Evolutionary conservation across 2,888 invertebrate species (phyloP).

Genomic region (Pegoplata infirma): DNA sequence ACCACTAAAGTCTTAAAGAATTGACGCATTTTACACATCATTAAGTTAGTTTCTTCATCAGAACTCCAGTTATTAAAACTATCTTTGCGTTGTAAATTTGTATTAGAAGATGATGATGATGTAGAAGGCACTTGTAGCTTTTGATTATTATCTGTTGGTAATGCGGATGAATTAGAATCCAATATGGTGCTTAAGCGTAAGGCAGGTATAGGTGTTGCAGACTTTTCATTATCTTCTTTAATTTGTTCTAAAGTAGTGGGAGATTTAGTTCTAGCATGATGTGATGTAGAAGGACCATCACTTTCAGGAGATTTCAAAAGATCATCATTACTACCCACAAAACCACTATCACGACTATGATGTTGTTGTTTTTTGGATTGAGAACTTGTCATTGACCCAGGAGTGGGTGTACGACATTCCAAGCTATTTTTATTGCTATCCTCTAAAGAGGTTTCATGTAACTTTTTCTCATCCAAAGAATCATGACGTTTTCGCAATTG

Average conservation of each 20-base stretch:
- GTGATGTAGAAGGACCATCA: slow-evolving; percentile 62
- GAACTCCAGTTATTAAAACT: slow-evolving; percentile 97
- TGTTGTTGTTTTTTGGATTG: slow-evolving; percentile 82
- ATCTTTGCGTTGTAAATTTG: slow-evolving; percentile 86
- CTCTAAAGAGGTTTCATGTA: slow-evolving; percentile 66
- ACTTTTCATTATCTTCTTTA: slow-evolving; percentile 76
- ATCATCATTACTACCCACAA: slow-evolving; percentile 93
- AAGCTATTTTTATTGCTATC: slow-evolving; percentile 55
- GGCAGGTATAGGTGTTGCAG: slow-evolving; percentile 67
- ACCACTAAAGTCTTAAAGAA: slow-evolving; percentile 95
- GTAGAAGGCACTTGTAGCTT: slow-evolving; percentile 67
- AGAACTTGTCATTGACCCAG: slow-evolving; percentile 79
- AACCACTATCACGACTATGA: slow-evolving; percentile 92
- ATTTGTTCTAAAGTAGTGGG: slow-evolving; percentile 72
- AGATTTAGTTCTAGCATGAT: slow-evolving; percentile 65
- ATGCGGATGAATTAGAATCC: slow-evolving; percentile 51
- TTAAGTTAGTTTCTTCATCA: slow-evolving; percentile 94
- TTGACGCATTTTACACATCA: slow-evolving; percentile 96
- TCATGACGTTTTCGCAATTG: slow-evolving; percentile 83
- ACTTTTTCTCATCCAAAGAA: slow-evolving; percentile 79
- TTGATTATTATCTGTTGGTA: slow-evolving; percentile 32
- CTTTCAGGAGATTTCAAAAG: slow-evolving; percentile 82
- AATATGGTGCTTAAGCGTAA: slow-evolving; percentile 56
- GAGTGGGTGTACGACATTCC: slow-evolving; percentile 70
- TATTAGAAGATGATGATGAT: slow-evolving; percentile 78